These are phyloP conservation scores for Noturus placidus DNA, from an alignment of 2,113 vertebrate genomes.

Conservation along the genomic window DNA sequence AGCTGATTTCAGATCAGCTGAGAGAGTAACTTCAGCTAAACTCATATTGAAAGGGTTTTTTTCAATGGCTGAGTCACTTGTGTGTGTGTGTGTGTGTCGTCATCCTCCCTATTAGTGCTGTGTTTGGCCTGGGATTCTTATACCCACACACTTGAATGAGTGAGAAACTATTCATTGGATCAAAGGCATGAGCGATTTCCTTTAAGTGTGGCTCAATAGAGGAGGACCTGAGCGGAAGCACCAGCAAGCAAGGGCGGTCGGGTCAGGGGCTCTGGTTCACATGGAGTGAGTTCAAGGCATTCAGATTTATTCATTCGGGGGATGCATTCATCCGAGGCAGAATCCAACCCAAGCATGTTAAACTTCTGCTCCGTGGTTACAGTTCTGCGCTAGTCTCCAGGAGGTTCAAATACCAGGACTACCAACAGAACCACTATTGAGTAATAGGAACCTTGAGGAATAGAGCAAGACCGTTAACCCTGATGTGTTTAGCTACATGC, in stretches of 20 bases:
- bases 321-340: background rate
- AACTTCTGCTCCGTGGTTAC: background rate
- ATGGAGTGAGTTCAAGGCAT: slow-evolving; percentile 5
- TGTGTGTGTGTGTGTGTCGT: slow-evolving; percentile 15
- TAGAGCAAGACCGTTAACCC: background rate
- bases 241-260: background rate
- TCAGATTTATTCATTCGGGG: slow-evolving; percentile 7
- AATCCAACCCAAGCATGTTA: background rate
- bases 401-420: background rate
- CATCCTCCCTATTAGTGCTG: slow-evolving; percentile 9
- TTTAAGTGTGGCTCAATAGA: slow-evolving; percentile 12
- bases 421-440: background rate
- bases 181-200: slow-evolving; percentile 32
- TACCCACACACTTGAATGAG: slow-evolving; percentile 35
- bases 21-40: slow-evolving; percentile 8
- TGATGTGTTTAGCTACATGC: background rate
- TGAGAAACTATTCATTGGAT: slow-evolving; percentile 26
- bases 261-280: slow-evolving; percentile 25
- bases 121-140: slow-evolving; percentile 33
- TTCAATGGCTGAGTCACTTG: slow-evolving; percentile 15
- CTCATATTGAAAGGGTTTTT: background rate
- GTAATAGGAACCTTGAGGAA: background rate
- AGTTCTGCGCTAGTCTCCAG: background rate
- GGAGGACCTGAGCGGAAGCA: slow-evolving; percentile 36
- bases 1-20: slow-evolving; percentile 37